Percentiles rank a stretch among this genome's conserved stretches.
These are phyloP conservation scores for Desmophyllum pertusum DNA, from an alignment of 92 coral and sea anemone genomes.

Conservation along the genomic window DNA sequence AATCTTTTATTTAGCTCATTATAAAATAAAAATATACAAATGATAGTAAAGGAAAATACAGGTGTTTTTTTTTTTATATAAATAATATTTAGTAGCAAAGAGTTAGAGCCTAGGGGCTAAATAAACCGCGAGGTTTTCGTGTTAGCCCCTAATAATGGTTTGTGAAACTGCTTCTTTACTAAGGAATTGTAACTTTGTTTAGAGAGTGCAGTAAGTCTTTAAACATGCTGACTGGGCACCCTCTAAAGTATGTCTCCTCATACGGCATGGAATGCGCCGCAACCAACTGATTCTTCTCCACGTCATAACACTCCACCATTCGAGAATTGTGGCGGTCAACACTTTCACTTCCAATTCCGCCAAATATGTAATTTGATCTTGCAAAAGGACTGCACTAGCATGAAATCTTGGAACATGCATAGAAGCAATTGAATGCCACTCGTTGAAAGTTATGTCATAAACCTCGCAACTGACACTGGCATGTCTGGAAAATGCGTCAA, in stretches of 20 bases:
- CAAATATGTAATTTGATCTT: slow-evolving; percentile 73
- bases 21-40: too few species aligned
- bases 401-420: slow-evolving; percentile 86
- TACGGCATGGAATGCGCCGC: slow-evolving; percentile 70
- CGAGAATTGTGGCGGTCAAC: slow-evolving; percentile 48
- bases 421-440: slow-evolving; percentile 77
- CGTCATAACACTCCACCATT: slow-evolving; percentile 78
- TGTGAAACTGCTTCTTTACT: neutral
- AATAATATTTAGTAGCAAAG: too few species aligned
- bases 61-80: too few species aligned
- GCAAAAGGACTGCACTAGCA: slow-evolving; percentile 80
- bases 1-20: too few species aligned
- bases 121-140: too few species aligned
- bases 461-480: slow-evolving; percentile 70
- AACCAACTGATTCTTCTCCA: slow-evolving; percentile 64
- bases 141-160: too few species aligned
- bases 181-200: slow-evolving; percentile 12
- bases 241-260: slow-evolving; percentile 82
- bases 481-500: slow-evolving; percentile 75
- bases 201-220: slow-evolving; percentile 64
- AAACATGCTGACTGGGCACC: slow-evolving; percentile 72
- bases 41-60: too few species aligned
- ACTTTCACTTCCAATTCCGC: slow-evolving; percentile 78
- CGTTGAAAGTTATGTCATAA: slow-evolving; percentile 65
- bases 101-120: too few species aligned